A percentile compares a stretch with the other conserved stretches of the same genome.
Conservation (phyloP, 2,797 vertebrate species). For the Champsocephalus esox region DNA sequence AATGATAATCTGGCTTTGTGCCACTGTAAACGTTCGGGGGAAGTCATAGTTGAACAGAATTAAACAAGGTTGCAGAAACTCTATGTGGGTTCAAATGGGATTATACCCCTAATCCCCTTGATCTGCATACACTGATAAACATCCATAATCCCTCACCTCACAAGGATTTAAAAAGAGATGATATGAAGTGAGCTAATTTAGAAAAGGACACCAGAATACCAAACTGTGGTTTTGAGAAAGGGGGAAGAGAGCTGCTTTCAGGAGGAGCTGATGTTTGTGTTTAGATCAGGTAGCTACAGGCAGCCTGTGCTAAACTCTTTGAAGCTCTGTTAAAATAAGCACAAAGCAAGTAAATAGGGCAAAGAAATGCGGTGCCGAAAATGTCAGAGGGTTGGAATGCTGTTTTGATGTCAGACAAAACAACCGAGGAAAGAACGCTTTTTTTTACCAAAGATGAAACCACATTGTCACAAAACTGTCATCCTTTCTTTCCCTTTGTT, state of each 20-base stretch:
- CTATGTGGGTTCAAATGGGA: conserved; percentile 73
- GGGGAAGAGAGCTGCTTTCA: conserved; percentile 11
- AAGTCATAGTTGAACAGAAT: conserved; percentile 66
- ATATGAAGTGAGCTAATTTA: conserved; percentile 66
- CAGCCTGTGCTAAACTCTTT: conserved; percentile 55
- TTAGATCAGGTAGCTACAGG: conserved; percentile 56
- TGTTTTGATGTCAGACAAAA: conserved; percentile 14
- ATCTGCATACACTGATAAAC: conserved; percentile 76
- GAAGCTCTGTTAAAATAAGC: conserved; percentile 55
- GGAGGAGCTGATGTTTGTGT: conserved; percentile 45
- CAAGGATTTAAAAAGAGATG: conserved; percentile 59
- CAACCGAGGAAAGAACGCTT: conserved; percentile 26
- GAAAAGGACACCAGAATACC: conserved; percentile 54
- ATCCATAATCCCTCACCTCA: conserved; percentile 76
- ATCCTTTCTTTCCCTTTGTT: not conserved
- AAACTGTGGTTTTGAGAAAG: conserved; percentile 13
- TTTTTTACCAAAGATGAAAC: conserved; percentile 14
- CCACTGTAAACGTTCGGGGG: conserved; percentile 59
- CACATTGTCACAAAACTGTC: conserved; percentile 4
- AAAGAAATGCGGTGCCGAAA: conserved; percentile 37
- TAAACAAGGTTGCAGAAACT: conserved; percentile 71
- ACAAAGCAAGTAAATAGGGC: conserved; percentile 53
- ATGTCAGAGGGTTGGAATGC: conserved; percentile 21
- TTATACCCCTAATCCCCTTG: conserved; percentile 78
- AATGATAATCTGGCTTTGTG: conserved; percentile 55